Base-by-base conservation (phyloP, 2,888 invertebrate species). In the Hipparchia semele region DNA sequence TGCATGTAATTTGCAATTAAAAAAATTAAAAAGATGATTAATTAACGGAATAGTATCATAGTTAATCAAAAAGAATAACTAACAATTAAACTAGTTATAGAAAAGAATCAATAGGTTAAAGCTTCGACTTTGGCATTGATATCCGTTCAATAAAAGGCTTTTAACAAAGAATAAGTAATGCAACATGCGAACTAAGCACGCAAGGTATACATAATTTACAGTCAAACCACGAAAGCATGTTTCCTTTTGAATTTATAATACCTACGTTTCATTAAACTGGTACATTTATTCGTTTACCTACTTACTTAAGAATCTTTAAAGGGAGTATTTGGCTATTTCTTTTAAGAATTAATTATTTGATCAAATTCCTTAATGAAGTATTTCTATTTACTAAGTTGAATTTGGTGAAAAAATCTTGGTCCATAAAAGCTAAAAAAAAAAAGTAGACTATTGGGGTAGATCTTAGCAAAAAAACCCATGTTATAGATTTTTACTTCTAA, bases 201-300 rank as follows among this genome's bases (percentile, higher is more conserved):
- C 74, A 68, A 74, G 64, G 49, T 51, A 58, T 68, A 64, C 62
- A 66, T 66, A 64, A 70, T 76, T 73, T 72, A 62, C 61, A 77
- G 69, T 76, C 74, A 51, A 72, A 76, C 75, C 77, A 76, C 78
- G 77, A 70, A 73, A 67, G 70, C 67, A 70, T 73, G 72, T 73
- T 76, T 73, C 74, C 77, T 73, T 70, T 72, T 65, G 69, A 74
- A 75, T 73, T 75, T 75, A 75, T 70, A 70, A 65, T 39, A 12
- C 46, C 13, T 49, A 6, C 51, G 33, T 65, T 51, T 23, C 51
- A 33, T 65, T 53, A 51, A 53, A 23, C 68, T 69, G 68, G 67
- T 65, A 69, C 23, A 60, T 74, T 65, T 23, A 23, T 65, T 8
- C 13, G 6, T 8, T 13, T 13, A 13, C 6, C 13, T 8, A 13